These are phyloP conservation scores for Pocillopora verrucosa DNA, from an alignment of 64 coral and sea anemone species.

Conservation along the genomic window DNA sequence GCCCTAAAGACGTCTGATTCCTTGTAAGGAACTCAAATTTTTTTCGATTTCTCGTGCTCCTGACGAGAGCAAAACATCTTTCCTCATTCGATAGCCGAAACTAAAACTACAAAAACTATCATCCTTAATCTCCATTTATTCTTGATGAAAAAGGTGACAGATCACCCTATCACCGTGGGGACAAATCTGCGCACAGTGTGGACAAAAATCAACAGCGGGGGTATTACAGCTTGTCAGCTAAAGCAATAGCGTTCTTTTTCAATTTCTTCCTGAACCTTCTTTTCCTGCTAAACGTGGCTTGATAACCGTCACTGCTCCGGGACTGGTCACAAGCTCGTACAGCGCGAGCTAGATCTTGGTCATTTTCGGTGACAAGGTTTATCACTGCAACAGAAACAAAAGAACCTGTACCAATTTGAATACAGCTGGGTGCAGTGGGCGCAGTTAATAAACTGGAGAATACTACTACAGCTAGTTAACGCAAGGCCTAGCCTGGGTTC, in stretches of 20 bases:
- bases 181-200: too few species aligned
- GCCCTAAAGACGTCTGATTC: too few species aligned
- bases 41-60: too few species aligned
- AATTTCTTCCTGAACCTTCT: conserved; percentile 84
- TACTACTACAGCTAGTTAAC: too few species aligned
- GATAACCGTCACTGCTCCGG: conserved; percentile 22
- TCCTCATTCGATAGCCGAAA: background rate
- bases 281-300: conserved; percentile 83
- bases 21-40: too few species aligned
- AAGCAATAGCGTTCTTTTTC: conserved; percentile 53
- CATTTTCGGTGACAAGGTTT: conserved; percentile 70
- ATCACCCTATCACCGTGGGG: too few species aligned
- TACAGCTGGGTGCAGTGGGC: background rate
- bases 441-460: background rate
- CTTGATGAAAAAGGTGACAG: too few species aligned
- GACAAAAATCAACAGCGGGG: background rate
- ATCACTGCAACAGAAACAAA: conserved; percentile 53
- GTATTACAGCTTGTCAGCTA: conserved; percentile 42
- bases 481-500: too few species aligned
- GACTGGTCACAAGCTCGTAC: conserved; percentile 44
- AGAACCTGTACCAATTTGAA: background rate
- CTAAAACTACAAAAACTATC: too few species aligned
- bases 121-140: too few species aligned
- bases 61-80: background rate
- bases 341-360: conserved; percentile 78